Conservation (phyloP, 2,113 vertebrate genomes). For the Callospermophilus lateralis region DNA sequence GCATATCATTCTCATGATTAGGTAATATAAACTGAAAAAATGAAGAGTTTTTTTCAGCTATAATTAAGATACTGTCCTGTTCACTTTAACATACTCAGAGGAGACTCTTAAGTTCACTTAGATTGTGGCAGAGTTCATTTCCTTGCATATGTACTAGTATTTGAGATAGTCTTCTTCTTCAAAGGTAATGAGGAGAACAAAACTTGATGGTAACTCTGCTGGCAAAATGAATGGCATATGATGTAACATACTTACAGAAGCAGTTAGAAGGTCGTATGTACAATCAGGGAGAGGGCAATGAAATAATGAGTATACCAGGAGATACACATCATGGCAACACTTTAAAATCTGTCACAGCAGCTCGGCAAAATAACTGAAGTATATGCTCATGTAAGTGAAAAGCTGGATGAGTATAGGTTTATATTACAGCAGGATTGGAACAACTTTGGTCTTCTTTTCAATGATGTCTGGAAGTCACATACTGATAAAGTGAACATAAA, state of each 20-base stretch:
- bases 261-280: not conserved
- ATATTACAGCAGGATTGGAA: not conserved
- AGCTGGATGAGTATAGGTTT: not conserved
- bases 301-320: too few relatives aligned
- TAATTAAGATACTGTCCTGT: not conserved
- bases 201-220: not conserved
- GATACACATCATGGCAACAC: accelerated
- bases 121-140: not conserved
- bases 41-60: not conserved
- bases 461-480: not conserved
- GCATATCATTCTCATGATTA: not conserved
- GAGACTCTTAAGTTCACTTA: not conserved
- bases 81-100: not conserved
- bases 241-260: not conserved
- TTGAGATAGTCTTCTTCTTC: not conserved
- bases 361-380: not conserved
- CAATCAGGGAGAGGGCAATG: not conserved
- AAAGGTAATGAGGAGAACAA: not conserved
- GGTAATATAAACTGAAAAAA: not conserved
- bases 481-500: not conserved
- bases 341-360: not conserved
- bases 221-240: not conserved
- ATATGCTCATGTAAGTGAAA: not conserved
- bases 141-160: not conserved
- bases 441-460: not conserved